phyloP scores from a whole-genome alignment of 2,888 invertebrate species.

The Megastigmus dorsalis region DNA sequence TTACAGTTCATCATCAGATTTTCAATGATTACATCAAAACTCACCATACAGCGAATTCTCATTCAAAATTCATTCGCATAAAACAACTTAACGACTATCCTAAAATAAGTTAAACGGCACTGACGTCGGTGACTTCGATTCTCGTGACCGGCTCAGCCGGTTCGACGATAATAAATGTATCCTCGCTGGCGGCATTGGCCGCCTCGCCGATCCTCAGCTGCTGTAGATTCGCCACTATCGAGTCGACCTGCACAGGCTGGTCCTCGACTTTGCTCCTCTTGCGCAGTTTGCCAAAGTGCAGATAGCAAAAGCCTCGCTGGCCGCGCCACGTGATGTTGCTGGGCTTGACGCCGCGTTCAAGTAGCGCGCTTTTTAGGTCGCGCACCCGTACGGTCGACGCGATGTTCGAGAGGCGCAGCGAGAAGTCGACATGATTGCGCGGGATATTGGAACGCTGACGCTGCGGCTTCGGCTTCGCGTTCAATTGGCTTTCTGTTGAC shows the following conservation, averaged over 20 bases:
- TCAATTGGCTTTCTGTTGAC: constrained; percentile 9
- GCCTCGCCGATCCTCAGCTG: constrained; percentile 72
- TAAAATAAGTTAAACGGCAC: constrained; percentile 76
- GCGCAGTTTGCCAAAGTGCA: constrained; percentile 83
- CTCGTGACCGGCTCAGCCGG: constrained; percentile 76
- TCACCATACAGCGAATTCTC: too few species aligned
- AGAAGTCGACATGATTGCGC: constrained; percentile 77
- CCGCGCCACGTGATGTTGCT: constrained; percentile 84
- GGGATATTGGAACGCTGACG: constrained; percentile 62
- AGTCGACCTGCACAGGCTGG: constrained; percentile 74
- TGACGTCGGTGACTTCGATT: constrained; percentile 76
- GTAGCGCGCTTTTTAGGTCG: constrained; percentile 84
- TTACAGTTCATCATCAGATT: too few species aligned
- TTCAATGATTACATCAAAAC: too few species aligned
- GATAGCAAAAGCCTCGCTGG: constrained; percentile 80
- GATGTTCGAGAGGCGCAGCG: constrained; percentile 82
- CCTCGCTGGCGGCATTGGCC: constrained; percentile 52
- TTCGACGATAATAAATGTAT: constrained; percentile 69
- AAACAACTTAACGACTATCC: too few species aligned
- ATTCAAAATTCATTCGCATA: too few species aligned
- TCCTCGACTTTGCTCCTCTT: constrained; percentile 62
- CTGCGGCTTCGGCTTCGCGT: constrained; percentile 51
- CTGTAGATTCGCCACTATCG: constrained; percentile 75
- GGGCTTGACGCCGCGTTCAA: constrained; percentile 85
- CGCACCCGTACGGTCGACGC: constrained; percentile 83